Evolutionary conservation across 2,113 vertebrate genomes (phyloP).

Genomic region (Pyrgilauda ruficollis): DNA sequence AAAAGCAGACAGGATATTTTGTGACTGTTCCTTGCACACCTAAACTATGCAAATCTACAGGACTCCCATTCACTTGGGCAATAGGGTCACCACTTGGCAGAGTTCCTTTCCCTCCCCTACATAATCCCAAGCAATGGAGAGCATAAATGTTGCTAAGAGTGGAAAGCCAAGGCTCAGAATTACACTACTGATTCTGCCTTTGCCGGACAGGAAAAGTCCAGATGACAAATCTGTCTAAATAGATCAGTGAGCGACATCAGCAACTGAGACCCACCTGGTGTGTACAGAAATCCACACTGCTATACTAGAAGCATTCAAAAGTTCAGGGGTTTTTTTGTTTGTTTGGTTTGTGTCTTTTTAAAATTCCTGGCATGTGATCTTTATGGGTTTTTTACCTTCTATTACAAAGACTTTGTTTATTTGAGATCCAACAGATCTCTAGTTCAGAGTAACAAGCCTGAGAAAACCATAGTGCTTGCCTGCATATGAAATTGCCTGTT

Average conservation of each 20-base stretch:
- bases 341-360: neutral
- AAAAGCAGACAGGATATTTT: neutral
- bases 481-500: neutral
- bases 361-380: neutral
- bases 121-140: neutral
- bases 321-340: neutral
- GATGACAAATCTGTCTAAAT: neutral
- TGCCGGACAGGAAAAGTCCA: neutral
- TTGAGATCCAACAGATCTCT: neutral
- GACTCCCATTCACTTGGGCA: neutral
- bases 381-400: neutral
- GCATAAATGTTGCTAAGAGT: neutral
- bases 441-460: neutral
- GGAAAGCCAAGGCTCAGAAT: neutral
- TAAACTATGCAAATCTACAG: fast-evolving
- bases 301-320: neutral
- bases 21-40: neutral
- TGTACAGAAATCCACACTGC: neutral
- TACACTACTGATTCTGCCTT: neutral
- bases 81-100: neutral
- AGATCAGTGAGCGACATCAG: neutral
- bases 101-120: neutral
- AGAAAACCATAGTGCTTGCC: neutral
- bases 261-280: neutral
- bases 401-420: neutral